phyloP scores from a whole-genome alignment of 2,888 invertebrate genomes.

The Lucinisca nassula region DNA sequence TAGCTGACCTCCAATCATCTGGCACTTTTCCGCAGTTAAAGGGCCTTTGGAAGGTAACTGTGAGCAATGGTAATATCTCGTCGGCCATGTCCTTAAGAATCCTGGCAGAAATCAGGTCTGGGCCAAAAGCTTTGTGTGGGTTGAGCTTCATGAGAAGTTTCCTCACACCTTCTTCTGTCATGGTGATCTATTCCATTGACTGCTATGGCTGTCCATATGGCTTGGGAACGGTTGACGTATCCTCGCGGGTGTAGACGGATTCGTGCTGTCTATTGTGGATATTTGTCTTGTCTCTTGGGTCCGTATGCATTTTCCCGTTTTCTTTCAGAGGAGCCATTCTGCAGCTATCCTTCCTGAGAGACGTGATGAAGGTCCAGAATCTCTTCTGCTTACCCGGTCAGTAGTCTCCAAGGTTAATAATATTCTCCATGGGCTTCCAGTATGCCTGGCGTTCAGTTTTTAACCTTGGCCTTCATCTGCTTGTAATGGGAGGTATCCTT shows the following conservation, averaged over 20 bases:
- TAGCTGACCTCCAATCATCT: not conserved
- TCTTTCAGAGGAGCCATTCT: too few species aligned
- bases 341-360: not conserved
- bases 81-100: not conserved
- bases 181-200: not conserved
- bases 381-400: slow-evolving; percentile 8
- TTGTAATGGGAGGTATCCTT: not conserved
- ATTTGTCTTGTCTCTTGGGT: not conserved
- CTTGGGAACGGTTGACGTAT: not conserved
- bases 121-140: not conserved
- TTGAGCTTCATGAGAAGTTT: not conserved
- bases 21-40: not conserved
- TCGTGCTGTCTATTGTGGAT: not conserved
- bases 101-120: not conserved
- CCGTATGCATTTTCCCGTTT: not conserved
- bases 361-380: slow-evolving; percentile 21
- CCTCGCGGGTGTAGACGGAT: not conserved
- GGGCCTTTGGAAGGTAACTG: not conserved
- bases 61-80: slow-evolving; percentile 6
- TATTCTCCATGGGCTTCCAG: not conserved
- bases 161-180: not conserved
- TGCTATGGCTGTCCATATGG: not conserved
- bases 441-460: not conserved
- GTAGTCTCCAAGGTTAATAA: not conserved
- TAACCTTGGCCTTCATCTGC: not conserved